A percentile compares a stretch with the other conserved stretches of the same genome.
Conservation (phyloP, 2,113 vertebrate genomes). For the Dasyornis broadbenti region DNA sequence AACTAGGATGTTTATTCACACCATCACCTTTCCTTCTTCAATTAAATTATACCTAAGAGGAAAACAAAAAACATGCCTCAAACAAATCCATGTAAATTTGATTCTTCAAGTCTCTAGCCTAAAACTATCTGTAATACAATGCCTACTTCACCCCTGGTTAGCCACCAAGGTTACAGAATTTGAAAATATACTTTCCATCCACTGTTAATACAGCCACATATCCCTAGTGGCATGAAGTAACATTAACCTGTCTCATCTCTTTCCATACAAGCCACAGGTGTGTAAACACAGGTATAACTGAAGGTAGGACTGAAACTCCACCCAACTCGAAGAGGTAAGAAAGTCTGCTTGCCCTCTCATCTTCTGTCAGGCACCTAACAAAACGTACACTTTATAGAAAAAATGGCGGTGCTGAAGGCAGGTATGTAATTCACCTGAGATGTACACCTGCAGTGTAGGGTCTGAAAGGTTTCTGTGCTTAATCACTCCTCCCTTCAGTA, state of each 20-base stretch:
- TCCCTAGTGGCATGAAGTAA: not conserved
- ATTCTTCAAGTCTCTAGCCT: not conserved
- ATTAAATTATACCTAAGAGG: not conserved
- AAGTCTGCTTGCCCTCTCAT: not conserved
- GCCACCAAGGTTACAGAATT: not conserved
- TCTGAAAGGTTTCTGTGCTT: not conserved
- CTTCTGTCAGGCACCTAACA: not conserved
- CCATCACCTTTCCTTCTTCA: not conserved
- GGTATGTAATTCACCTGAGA: not conserved
- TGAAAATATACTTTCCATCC: not conserved
- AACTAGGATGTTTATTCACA: not conserved
- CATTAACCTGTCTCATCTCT: not conserved
- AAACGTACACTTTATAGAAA: not conserved
- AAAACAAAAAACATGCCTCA: not conserved
- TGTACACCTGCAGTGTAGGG: not conserved
- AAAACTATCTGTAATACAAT: not conserved
- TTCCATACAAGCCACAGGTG: not conserved
- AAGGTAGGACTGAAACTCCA: not conserved
- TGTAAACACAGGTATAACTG: not conserved
- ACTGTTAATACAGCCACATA: not conserved
- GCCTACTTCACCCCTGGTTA: not conserved
- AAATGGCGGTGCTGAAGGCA: not conserved
- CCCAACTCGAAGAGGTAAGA: rapidly evolving
- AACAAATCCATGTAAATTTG: not conserved
- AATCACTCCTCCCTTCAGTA: not conserved